Evolutionary conservation across 1,140 invertebrate genomes (phyloP).

Genomic region (Araneus ventricosus): DNA sequence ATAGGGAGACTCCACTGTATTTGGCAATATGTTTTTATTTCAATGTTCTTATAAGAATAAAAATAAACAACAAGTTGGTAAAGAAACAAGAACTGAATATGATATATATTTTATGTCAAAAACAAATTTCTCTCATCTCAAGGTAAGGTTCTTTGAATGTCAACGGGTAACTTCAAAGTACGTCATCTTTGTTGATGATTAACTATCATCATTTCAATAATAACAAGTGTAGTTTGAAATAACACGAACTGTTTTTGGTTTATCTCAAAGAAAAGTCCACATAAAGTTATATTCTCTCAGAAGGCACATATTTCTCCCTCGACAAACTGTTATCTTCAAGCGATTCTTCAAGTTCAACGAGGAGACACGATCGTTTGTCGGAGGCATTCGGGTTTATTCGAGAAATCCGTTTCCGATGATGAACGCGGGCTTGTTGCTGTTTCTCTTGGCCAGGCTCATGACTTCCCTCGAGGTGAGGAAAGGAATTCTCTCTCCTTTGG

Average conservation of each 20-base stretch:
- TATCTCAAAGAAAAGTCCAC: not conserved
- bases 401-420: slow-evolving; percentile 10
- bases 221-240: not conserved
- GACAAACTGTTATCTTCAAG: not conserved
- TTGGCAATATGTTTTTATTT: too few species aligned
- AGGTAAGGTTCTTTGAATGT: too few species aligned
- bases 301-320: not conserved
- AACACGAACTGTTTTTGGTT: too few species aligned
- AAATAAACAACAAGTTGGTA: too few species aligned
- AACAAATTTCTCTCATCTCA: too few species aligned
- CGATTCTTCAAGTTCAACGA: not conserved
- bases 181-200: not conserved
- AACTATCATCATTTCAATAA: not conserved
- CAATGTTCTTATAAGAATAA: too few species aligned
- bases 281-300: not conserved
- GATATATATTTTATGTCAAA: too few species aligned
- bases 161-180: not conserved
- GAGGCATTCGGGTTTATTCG: not conserved
- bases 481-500: slow-evolving; percentile 58
- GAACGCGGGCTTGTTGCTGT: not conserved
- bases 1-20: too few species aligned
- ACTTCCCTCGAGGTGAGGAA: slow-evolving; percentile 70
- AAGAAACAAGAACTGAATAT: too few species aligned
- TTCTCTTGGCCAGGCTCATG: slow-evolving; percentile 53
- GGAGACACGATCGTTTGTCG: too few species aligned